Evolutionary conservation across 2,888 invertebrate genomes (phyloP), one percentile per base, ranked within the genome.

Genomic region (Drosophila siamana): DNA sequence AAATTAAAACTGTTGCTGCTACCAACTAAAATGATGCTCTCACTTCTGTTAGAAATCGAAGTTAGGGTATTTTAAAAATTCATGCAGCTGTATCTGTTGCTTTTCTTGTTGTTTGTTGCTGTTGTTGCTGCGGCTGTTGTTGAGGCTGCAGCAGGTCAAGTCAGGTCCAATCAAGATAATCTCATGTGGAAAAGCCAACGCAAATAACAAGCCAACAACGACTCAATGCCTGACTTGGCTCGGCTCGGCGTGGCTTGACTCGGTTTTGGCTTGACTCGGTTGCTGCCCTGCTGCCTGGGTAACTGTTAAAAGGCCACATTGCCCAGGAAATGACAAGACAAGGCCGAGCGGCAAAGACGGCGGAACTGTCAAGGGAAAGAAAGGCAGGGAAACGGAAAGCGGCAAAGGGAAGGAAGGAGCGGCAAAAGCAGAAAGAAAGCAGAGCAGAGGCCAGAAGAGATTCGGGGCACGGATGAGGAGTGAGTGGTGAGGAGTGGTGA

Each of bases 161-260:
- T 60, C 59, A 38, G 51, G 61, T 44, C 59, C 66, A 70, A 77
- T 80, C 80, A 80, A 76, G 76, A 77, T 77, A 77, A 75, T 50
- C 76, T 40, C 50, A 44, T 67, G 57, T 67, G 76, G 54, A 60
- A 65, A 69, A 63, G 47, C 46, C 61, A 59, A 44, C 13, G 48
- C 40, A 78, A 74, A 63, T 54, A 74, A 50, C 52, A 44, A 56
- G 54, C 46, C 26, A 46, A 36, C 36, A 41, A 26, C 36, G 33
- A 33, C 33, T 33, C 26, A 7, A 26, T n/a, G 33, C 4, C n/a
- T 33, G n/a, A n/a, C n/a, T 33, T 33, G 33, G 19, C 7, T 26
- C n/a, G n/a, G 22, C n/a, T 1, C 13, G 24, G 19, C 13, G n/a
- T n/a, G 19, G 15, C 7, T 9, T 19, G 22, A 15, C 30, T 7